Evolutionary conservation across 2,113 vertebrate species (phyloP).

Genomic region (Notiomystis cincta): DNA sequence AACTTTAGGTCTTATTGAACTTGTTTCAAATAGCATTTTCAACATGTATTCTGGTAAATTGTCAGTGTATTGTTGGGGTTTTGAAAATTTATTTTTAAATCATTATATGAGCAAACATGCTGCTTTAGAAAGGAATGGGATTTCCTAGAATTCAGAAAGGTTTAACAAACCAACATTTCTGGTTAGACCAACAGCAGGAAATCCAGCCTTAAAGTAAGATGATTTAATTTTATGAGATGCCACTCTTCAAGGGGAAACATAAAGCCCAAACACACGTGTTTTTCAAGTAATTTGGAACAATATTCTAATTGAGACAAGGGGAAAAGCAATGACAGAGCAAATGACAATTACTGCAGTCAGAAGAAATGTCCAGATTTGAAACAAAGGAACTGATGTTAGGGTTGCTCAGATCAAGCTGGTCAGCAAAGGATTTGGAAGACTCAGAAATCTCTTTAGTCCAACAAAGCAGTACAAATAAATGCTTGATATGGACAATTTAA

Average conservation of each 20-base stretch:
- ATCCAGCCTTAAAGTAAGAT: not conserved
- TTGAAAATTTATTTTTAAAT: not conserved
- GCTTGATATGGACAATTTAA: not conserved
- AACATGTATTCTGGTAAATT: not conserved
- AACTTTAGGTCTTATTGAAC: slow-evolving; percentile 15
- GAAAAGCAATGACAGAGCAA: not conserved
- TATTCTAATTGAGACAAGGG: not conserved
- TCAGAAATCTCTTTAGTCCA: not conserved
- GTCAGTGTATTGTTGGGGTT: not conserved
- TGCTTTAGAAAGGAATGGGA: not conserved
- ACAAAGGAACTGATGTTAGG: not conserved
- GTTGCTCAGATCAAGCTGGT: not conserved
- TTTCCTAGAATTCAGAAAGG: not conserved
- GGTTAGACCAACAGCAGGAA: not conserved
- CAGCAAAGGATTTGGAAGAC: not conserved
- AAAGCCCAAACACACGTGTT: rapidly evolving
- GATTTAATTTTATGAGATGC: not conserved
- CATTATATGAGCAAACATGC: not conserved
- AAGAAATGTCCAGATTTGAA: not conserved
- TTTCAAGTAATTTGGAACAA: not conserved
- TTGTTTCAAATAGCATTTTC: slow-evolving; percentile 22
- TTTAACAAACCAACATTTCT: not conserved
- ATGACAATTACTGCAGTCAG: not conserved
- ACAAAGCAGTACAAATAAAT: not conserved
- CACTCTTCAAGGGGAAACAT: not conserved